A percentile compares a stretch with the other conserved stretches of the same genome.
Evolutionary conservation across 2,113 vertebrate species (phyloP).

Genomic region (Elanus axillaris): DNA sequence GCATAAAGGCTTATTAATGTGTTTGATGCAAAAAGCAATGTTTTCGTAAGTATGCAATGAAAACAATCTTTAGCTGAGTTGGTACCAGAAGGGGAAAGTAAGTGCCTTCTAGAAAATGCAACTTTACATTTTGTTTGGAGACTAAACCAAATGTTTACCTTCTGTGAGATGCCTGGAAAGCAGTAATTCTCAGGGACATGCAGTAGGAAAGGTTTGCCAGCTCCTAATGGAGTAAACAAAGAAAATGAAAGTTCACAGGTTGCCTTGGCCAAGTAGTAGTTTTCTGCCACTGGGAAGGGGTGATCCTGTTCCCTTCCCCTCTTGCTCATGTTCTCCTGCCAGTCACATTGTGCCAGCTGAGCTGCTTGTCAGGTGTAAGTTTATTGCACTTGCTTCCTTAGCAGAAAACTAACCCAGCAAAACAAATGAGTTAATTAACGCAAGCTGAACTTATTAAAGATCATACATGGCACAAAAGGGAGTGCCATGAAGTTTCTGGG

Average conservation of each 20-base stretch:
- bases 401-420: neutral
- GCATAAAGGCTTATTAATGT: neutral
- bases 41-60: neutral
- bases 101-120: neutral
- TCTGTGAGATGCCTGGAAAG: slow-evolving; percentile 19
- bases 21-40: neutral
- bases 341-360: neutral
- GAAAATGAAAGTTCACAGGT: neutral
- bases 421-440: slow-evolving; percentile 21
- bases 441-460: slow-evolving; percentile 8
- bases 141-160: neutral
- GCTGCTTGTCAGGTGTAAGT: neutral
- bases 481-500: neutral
- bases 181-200: neutral
- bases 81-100: neutral
- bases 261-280: neutral
- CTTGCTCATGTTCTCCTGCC: neutral
- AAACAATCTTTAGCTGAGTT: neutral
- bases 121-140: neutral
- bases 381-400: neutral
- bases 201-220: neutral
- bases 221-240: neutral
- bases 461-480: neutral
- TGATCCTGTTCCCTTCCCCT: neutral
- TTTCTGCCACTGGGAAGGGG: neutral